Base-by-base conservation (phyloP, 2,113 vertebrate species). In the Corapipo altera region DNA sequence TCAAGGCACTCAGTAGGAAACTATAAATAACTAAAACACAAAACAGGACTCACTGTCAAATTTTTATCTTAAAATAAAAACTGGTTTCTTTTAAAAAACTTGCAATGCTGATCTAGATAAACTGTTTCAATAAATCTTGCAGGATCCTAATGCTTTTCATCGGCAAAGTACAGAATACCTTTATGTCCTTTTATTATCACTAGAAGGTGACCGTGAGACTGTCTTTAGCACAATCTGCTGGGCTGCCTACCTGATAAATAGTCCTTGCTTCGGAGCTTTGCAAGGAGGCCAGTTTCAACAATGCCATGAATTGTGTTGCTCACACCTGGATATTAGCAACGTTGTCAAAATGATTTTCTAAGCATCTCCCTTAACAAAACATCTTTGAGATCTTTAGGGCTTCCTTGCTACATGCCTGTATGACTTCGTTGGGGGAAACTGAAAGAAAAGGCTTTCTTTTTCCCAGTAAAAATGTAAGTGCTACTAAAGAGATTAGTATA, bases 1-100 rank as follows among this genome's bases (percentile, higher is more conserved):
- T 52, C 71, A 85, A 91, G 48, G 90, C 5, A 23, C 22, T 77
- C 61, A 24, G 65, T 46, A 46, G 69, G 73, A 95, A 90, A 67
- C 57, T 57, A 90, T 74, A 94, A 94, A 85, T 93, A 97, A 96
- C 78, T 78, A 33, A 97, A 89, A 46, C 8, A 10, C 17, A 92
- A 65, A 66, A 82, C 4, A 91, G 66, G 69, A 87, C 52, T 21
- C 22, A 37, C 35, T 83, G 70, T 59, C 58, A 85, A 95, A 18
- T 76, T 77, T 91, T 48, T 15, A 67, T 93, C 89, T 95, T 57
- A 69, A 94, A 93, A 71, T 55, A 72, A 28, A 91, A 89, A 77
- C 12, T 65, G 8, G 8, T 21, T 61, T 82, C 76, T 77, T 2
- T 3, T 8, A 78, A 71, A 52, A 78, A 71, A 52, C 33, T 71